These are phyloP conservation scores for Byasa hedistus DNA, from an alignment of 2,888 invertebrate species.

Conservation along the genomic window DNA sequence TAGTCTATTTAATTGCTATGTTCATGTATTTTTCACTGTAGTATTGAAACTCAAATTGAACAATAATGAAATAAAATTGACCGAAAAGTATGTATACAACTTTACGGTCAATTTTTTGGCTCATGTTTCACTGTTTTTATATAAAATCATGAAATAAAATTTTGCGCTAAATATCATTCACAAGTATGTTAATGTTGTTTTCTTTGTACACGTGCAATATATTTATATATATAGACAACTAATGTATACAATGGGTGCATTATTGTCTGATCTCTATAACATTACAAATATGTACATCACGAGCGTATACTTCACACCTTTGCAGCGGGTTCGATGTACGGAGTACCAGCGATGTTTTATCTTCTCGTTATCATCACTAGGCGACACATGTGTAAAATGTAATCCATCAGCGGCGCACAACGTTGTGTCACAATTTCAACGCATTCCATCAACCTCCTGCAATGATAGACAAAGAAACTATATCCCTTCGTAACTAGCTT, in stretches of 20 bases:
- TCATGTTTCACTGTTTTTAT: too few species aligned
- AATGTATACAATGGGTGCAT: background rate
- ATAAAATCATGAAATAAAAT: too few species aligned
- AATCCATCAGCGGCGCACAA: conserved; percentile 37
- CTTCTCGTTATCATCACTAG: conserved; percentile 34
- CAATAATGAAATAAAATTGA: too few species aligned
- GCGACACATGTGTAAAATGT: conserved; percentile 33
- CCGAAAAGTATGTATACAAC: too few species aligned
- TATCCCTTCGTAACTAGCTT: conserved; percentile 43
- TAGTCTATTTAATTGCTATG: too few species aligned
- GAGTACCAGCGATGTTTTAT: conserved; percentile 38
- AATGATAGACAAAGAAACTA: conserved; percentile 21
- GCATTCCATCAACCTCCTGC: conserved; percentile 31
- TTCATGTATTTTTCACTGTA: too few species aligned
- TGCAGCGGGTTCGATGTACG: conserved; percentile 36
- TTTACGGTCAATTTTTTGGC: too few species aligned
- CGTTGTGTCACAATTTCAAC: conserved; percentile 30
- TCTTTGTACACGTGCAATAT: background rate
- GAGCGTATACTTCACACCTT: conserved; percentile 18
- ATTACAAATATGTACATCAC: conserved; percentile 8
- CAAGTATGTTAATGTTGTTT: background rate
- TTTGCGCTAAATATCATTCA: background rate
- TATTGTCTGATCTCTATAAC: background rate
- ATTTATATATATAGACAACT: background rate
- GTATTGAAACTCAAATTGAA: too few species aligned